Evolutionary conservation across 2,113 vertebrate species (phyloP), one percentile per base, ranked within the genome.

Genomic region (Siniperca chuatsi): DNA sequence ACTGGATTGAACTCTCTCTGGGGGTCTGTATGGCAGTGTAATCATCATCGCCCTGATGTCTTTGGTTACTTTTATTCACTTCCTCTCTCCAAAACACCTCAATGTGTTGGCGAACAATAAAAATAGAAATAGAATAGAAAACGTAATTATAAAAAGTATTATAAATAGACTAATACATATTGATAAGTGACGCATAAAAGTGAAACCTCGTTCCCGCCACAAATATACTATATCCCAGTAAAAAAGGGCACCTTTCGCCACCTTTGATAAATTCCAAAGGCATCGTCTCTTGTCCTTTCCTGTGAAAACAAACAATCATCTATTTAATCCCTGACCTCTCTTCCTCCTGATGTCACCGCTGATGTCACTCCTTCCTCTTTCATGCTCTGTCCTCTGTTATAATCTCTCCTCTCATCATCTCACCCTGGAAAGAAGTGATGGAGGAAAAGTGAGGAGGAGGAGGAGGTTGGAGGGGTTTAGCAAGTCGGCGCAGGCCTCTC

Each of bases 291-390:
- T 54, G 61, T 78, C 73, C 55, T 65, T 54, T 15, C 52, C 40
- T 76, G n/a, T 2, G 9, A 85, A 90, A 87, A 86, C 87, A 87
- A 90, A 71, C 62, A 40, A 52, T 72, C 44, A 61, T 83, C 89
- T 80, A 68, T 61, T 85, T 73, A 62, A 86, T 79, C 74, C 35
- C 35, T 58, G 86, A 79, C 90, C 85, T 71, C 29, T 66, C 42
- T 62, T 74, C 73, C 74, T 81, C 65, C 83, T 73, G 58, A 87
- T 85, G 83, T 87, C 84, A 78, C 54, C 8, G 4, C 13, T 85
- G 80, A 85, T 58, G 90, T 88, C 75, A 77, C 81, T 42, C 65
- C 67, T 46, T n/a, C 35, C 75, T 78, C 50, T 44, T 29, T 37
- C 23, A 11, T 1, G 4, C 72, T 48, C 25, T 18, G 60, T 66